These are phyloP conservation scores for Calyptomena viridis DNA, from an alignment of 2,113 vertebrate genomes.

Conservation along the genomic window DNA sequence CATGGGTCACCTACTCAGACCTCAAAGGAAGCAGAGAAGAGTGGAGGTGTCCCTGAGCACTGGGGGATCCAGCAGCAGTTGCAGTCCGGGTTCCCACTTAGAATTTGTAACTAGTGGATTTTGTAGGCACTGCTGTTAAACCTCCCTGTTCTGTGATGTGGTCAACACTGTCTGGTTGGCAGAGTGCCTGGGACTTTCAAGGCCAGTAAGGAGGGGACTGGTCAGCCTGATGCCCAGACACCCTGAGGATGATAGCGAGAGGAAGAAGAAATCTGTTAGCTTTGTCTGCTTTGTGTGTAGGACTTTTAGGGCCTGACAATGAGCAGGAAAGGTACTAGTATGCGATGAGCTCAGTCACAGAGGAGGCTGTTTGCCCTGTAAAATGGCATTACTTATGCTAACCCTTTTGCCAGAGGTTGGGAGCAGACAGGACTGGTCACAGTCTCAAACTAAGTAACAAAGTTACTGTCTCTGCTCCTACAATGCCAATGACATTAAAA, in stretches of 20 bases:
- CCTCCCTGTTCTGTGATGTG: background rate
- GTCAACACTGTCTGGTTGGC: background rate
- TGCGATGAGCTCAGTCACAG: rapidly evolving
- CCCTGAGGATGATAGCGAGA: background rate
- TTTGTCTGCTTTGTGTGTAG: rapidly evolving
- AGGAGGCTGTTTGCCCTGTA: background rate
- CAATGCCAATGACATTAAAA: background rate
- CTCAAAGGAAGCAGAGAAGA: background rate
- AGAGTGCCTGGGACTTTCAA: background rate
- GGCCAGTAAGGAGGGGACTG: background rate
- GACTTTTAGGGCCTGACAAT: background rate
- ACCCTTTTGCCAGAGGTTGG: background rate
- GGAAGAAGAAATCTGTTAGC: background rate
- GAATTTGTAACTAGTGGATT: background rate
- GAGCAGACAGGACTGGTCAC: background rate
- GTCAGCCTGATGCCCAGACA: background rate
- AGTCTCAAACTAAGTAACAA: background rate
- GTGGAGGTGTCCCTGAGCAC: background rate
- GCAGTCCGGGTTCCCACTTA: background rate
- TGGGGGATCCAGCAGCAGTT: background rate
- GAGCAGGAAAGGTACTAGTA: background rate
- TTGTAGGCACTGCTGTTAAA: background rate
- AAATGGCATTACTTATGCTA: background rate
- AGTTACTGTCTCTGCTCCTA: background rate
- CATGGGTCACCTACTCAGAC: background rate